These are phyloP conservation scores for Gobio gobio DNA, from an alignment of 2,113 vertebrate species.

Conservation along the genomic window DNA sequence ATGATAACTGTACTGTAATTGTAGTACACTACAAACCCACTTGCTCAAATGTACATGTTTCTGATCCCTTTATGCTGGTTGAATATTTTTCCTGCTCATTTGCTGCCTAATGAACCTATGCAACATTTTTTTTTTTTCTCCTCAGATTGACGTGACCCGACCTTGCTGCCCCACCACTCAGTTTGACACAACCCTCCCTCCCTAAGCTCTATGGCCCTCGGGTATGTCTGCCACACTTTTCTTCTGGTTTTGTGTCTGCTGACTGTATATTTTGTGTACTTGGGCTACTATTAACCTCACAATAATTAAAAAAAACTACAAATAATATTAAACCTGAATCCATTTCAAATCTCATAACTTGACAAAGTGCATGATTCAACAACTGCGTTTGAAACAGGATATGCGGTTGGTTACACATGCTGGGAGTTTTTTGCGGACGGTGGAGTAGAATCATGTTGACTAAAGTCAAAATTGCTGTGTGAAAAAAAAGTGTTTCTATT, in stretches of 20 bases:
- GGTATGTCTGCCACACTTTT: constrained; percentile 61
- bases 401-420: neutral
- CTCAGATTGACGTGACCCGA: constrained; percentile 63
- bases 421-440: neutral
- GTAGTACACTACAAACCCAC: no score
- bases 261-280: neutral
- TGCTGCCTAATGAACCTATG: constrained; percentile 6
- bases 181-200: constrained; percentile 48
- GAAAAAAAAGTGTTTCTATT: neutral
- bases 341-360: neutral
- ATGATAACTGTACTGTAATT: neutral
- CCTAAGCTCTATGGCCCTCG: constrained; percentile 73
- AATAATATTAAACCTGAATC: neutral
- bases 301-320: neutral
- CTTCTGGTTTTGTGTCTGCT: constrained; percentile 9
- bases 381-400: neutral
- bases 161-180: constrained; percentile 44
- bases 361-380: neutral
- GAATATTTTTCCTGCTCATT: neutral
- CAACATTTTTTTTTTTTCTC: neutral
- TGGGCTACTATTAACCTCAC: neutral
- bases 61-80: neutral
- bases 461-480: constrained; percentile 24
- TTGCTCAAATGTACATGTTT: neutral
- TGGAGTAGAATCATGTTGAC: neutral